Evolutionary conservation across 2,797 vertebrate species (phyloP), one percentile per base, ranked within the genome.

Genomic region (Clarias platycephalus): DNA sequence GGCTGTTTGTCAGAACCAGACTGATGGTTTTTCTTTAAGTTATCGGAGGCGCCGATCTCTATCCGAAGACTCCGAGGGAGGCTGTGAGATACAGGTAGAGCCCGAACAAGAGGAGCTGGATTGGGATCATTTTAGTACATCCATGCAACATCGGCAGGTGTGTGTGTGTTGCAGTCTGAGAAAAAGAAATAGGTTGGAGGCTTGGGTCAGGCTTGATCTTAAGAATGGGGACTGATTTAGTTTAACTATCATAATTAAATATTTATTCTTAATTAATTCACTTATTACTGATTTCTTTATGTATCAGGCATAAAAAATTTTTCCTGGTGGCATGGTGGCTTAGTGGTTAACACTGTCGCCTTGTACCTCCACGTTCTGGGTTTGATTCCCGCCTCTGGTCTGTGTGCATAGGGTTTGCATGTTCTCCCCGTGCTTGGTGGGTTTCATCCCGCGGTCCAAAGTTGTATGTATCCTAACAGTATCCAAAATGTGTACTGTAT

Each of bases 51-150:
- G 86, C 88, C 80, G 68, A 84, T 90, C 90, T 81, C 87, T 91
- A 75, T 90, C 90, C 18, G 91, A 92, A 64, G 92, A 91, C 37
- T 89, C 85, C 0, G 91, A 91, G 80, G 91, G 92, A 71, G 49
- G 89, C 84, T 91, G 86, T 80, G 90, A 92, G 71, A 86, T 86
- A 72, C 91, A 89, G n/a, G 76, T 81, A 72, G 92, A 93, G 57
- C 88, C 90, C 7, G 94, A 95, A 80, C 87, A 92, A 4, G 95
- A 96, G 67, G 95, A 96, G 26, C 88, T 95, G 88, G 95, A 94
- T 67, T 95, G 95, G 95, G 95, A 96, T 84, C 84, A 91, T 82
- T 96, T 92, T 86, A 94, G 94, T 85, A 91, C 92, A 84, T 91
- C 93, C 12, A 87, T 94, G 90, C 93, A 94, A 88, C 91, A 93